Evolutionary conservation across 2,888 invertebrate species (phyloP).

Genomic region (Stictocephala bisonia): DNA sequence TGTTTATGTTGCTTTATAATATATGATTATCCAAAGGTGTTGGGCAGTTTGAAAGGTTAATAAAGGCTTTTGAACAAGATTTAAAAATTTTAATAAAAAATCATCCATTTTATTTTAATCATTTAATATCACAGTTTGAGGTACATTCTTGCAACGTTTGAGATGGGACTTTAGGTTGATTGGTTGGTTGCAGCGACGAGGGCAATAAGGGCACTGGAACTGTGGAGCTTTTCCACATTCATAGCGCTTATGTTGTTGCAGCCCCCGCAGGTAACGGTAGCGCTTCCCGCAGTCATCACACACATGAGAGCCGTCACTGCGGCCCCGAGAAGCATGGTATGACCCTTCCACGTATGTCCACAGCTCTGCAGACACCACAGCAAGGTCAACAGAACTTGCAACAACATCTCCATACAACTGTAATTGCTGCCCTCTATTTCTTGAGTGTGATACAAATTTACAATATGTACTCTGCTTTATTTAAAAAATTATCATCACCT

Average conservation of each 20-base stretch:
- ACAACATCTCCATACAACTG: too few species aligned
- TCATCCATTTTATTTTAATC: too few species aligned
- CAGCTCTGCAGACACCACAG: not conserved
- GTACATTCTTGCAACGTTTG: conserved; percentile 22
- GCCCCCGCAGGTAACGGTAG: conserved; percentile 56
- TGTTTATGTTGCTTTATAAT: too few species aligned
- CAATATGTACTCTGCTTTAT: too few species aligned
- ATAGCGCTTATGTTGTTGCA: conserved; percentile 63
- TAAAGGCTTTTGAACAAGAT: too few species aligned
- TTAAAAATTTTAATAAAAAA: too few species aligned
- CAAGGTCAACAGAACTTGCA: too few species aligned
- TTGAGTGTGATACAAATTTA: too few species aligned
- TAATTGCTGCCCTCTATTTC: not conserved
- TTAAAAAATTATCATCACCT: too few species aligned
- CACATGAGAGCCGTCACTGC: conserved; percentile 49
- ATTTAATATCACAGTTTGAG: too few species aligned
- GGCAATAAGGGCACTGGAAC: conserved; percentile 68
- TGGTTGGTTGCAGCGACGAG: conserved; percentile 58
- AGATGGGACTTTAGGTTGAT: conserved; percentile 51
- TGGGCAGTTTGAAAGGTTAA: too few species aligned
- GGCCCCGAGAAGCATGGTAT: not conserved
- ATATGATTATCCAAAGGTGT: too few species aligned
- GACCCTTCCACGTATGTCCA: not conserved
- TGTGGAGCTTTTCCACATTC: conserved; percentile 65
- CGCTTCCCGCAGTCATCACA: conserved; percentile 56